Evolutionary conservation across 2,113 vertebrate genomes (phyloP).

Genomic region (Trogon melanurus): DNA sequence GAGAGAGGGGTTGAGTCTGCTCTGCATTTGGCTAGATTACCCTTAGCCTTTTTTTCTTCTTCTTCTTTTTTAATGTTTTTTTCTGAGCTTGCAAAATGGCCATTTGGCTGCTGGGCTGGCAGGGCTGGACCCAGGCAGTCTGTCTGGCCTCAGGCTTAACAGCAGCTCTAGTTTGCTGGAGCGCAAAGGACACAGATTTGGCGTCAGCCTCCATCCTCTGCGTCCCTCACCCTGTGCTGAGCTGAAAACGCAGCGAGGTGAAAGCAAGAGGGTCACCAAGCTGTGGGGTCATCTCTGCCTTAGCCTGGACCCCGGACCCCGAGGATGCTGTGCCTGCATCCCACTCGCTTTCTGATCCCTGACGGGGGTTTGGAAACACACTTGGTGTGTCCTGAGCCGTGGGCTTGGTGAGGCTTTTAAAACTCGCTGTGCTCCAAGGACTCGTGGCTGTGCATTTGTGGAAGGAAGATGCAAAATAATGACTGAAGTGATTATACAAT

Average conservation of each 20-base stretch:
- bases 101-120: background rate
- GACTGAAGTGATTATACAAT: conserved; percentile 48
- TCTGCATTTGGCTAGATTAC: background rate
- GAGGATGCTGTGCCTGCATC: rapidly evolving
- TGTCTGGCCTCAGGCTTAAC: background rate
- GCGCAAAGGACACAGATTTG: background rate
- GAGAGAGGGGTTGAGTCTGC: rapidly evolving
- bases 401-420: background rate
- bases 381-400: background rate
- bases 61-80: background rate
- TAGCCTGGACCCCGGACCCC: too few species aligned
- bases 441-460: background rate
- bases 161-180: background rate
- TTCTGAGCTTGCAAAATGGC: background rate
- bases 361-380: rapidly evolving
- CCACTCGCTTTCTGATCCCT: rapidly evolving
- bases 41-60: background rate
- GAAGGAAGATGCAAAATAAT: conserved; percentile 24
- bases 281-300: background rate
- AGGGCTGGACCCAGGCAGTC: background rate
- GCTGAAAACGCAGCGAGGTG: rapidly evolving
- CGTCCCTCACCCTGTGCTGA: background rate
- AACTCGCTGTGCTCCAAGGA: background rate
- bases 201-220: background rate
- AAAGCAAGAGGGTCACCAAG: background rate